These are phyloP conservation scores for Drosophila barbarae DNA, from an alignment of 2,888 invertebrate genomes.

Conservation along the genomic window DNA sequence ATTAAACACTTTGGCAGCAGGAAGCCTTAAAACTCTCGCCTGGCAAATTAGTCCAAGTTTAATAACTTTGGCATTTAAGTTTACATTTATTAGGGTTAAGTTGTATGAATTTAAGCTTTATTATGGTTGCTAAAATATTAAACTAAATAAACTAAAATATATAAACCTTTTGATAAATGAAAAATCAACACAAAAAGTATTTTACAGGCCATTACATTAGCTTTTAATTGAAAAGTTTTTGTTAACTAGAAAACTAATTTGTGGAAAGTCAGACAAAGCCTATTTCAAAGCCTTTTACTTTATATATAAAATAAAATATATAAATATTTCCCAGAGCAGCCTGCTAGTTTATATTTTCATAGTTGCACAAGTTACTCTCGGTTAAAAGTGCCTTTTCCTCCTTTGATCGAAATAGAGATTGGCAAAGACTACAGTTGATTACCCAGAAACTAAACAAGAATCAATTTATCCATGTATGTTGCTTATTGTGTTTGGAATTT, in stretches of 20 bases:
- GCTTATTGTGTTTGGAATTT: conserved; percentile 38
- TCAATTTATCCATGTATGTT: conserved; percentile 42
- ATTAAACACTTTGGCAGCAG: conserved; percentile 13
- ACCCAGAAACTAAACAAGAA: conserved; percentile 32
- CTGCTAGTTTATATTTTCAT: conserved; percentile 9
- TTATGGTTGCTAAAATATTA: background rate
- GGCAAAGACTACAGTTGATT: conserved; percentile 33
- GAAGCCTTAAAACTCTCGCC: background rate
- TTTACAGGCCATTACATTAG: background rate
- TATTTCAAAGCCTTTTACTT: background rate
- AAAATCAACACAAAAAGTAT: background rate
- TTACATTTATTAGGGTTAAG: background rate
- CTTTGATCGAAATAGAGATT: conserved; percentile 29
- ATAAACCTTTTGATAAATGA: background rate
- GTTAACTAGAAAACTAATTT: conserved; percentile 3
- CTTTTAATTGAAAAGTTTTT: background rate
- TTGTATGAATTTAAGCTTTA: background rate
- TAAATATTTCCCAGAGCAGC: background rate
- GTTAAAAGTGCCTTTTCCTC: conserved; percentile 8
- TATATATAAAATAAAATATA: background rate
- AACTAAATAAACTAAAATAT: too few relatives aligned
- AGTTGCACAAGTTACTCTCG: background rate
- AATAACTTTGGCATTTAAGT: conserved; percentile 1
- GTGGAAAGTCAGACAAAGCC: background rate
- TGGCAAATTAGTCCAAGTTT: conserved; percentile 4